These are phyloP conservation scores for Xenops minutus DNA, from an alignment of 2,797 vertebrate species.

Conservation along the genomic window DNA sequence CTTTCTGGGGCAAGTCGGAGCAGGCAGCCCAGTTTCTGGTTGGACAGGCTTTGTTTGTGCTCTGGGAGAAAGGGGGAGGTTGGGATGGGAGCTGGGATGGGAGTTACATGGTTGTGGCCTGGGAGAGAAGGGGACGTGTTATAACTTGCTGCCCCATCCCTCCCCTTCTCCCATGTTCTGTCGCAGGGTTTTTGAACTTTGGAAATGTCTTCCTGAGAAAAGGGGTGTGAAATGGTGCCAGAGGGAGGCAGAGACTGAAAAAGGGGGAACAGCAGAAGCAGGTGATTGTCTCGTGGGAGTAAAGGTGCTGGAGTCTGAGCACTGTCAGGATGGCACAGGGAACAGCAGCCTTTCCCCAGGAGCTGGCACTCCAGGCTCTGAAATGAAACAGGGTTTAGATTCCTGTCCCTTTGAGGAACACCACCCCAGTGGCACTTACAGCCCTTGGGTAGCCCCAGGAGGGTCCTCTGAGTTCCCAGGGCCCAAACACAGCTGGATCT, in stretches of 20 bases:
- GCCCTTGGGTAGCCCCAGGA: neutral
- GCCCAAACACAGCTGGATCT: neutral
- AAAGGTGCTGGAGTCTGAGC: neutral
- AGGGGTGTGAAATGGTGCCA: neutral
- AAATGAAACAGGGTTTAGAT: neutral
- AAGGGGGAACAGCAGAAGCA: neutral
- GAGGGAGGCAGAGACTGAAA: neutral
- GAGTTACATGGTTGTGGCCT: constrained; percentile 49
- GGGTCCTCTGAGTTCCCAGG: neutral
- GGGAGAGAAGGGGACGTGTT: constrained; percentile 41
- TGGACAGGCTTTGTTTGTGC: constrained; percentile 63
- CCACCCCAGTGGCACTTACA: neutral
- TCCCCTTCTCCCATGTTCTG: constrained; percentile 9
- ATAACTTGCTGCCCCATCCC: constrained; percentile 53
- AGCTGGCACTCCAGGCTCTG: neutral
- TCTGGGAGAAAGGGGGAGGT: neutral
- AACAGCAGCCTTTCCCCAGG: neutral
- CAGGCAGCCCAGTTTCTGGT: constrained; percentile 70
- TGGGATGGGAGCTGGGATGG: constrained; percentile 19
- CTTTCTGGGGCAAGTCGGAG: constrained; percentile 60
- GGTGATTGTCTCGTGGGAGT: neutral
- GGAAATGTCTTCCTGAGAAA: constrained; percentile 23
- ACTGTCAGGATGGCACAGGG: neutral
- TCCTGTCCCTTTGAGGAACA: neutral
- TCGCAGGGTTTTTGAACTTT: constrained; percentile 55